Evolutionary conservation across 2,113 vertebrate genomes (phyloP), one percentile per base, ranked within the genome.

Genomic region (Bucco capensis): DNA sequence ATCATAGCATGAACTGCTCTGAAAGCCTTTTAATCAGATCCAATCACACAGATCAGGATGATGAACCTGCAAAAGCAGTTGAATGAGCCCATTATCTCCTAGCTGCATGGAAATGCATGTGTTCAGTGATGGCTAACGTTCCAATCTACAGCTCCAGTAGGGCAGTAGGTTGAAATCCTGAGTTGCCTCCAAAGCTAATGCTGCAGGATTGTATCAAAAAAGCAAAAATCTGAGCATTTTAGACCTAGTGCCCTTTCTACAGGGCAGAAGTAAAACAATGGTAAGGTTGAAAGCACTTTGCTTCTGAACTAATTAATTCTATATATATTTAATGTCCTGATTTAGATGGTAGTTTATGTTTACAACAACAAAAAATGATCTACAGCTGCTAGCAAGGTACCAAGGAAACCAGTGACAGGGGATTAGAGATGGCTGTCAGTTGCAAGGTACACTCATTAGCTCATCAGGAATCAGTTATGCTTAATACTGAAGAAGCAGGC

Each of bases 21-120:
- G 89, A 97, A 96, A 97, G 95, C 95, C 96, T 97, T 97, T 94
- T 96, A 97, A 92, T 92, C 89, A 86, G 92, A 80, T 74, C 88
- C 97, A 96, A 90, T 81, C 91, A 93, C 95, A 95, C 96, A 96
- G 97, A 95, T 95, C 94, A 72, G 96, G 96, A 97, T 96, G 96
- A 97, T 96, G 96, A 97, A 95, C 88, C 38, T 89, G 92, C 97
- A 93, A 93, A n/a, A 96, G 96, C 88, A 79, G 94, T 91, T 93
- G 89, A 96, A 96, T 95, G 94, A 94, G 96, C 96, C 90, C 81
- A 28, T 65, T 97, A 97, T 96, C 92, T 97, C 96, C 96, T 96
- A 96, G 96, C 81, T 98, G 98, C 98, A 98, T 99, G 98, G 97
- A 97, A 97, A 96, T 97, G 98, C 98, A 99, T 98, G 98, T 97